These are phyloP conservation scores for Passer domesticus DNA, from an alignment of 2,113 vertebrate species.

Conservation along the genomic window DNA sequence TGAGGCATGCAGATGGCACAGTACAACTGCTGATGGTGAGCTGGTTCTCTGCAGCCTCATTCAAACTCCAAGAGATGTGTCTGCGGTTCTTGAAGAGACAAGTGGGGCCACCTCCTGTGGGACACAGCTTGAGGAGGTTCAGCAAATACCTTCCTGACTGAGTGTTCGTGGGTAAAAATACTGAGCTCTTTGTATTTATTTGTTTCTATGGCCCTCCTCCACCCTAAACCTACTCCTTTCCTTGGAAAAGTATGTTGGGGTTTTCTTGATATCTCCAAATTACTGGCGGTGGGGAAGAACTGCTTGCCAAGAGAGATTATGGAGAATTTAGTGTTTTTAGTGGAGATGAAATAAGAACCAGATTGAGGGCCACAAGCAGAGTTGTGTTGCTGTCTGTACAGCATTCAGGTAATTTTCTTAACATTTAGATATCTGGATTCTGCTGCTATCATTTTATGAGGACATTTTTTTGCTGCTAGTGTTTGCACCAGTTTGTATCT, in stretches of 20 bases:
- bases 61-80: fast-evolving
- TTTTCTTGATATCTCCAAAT: background rate
- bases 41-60: background rate
- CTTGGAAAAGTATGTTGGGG: background rate
- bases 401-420: background rate
- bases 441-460: background rate
- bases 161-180: background rate
- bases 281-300: background rate
- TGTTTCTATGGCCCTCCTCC: background rate
- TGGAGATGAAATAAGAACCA: slow-evolving; percentile 5
- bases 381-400: background rate
- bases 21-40: fast-evolving
- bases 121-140: background rate
- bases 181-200: background rate
- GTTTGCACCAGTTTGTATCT: background rate
- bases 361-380: background rate
- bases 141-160: background rate
- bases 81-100: background rate
- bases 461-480: background rate
- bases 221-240: background rate
- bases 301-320: background rate
- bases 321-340: background rate
- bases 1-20: background rate
- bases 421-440: background rate
- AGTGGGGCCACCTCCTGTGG: background rate